Base-by-base conservation (phyloP, 35 echinoderm and acorn worm genomes). In the Apostichopus japonicus region DNA sequence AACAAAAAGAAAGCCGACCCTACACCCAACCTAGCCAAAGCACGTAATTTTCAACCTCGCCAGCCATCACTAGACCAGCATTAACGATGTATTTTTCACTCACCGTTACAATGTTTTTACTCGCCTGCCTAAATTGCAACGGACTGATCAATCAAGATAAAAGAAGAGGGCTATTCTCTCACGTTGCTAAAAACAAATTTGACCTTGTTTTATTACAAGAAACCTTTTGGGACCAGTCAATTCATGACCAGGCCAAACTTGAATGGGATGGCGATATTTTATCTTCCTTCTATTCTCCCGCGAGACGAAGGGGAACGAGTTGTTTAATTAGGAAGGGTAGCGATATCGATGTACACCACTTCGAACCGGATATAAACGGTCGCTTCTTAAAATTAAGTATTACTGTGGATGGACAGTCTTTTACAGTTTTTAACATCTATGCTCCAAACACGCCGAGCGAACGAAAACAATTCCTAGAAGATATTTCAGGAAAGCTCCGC, bases 91-190 rank as follows among this genome's bases (percentile, higher is more conserved):
- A 23, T 23, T 79, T 19, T 23, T 24, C 10, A 19, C 77, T 24
- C 5, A 79, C 5, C 21, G 19, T 67, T 4, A 16, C 53, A 25
- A 89, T 73, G 86, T 6, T 73, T 63, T 10, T 51, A 16, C 61
- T 89, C 4, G 86, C 86, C 22, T 14, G 54, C 27, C 59, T 89
- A 10, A 89, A 89, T 16, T 89, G 86, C 17, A 89, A 89, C 27
- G 86, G 86, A 10, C 13, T 89, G 44, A 17, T 89, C 0, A 89
- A 65, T 73, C 8, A 13, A 10, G 86, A 89, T 5, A 59, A 65
- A 73, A 89, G 86, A 65, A 89, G 15, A 17, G 7, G 13, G 21
- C n/a, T 19, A n/a, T 73, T 73, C 70, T 16, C 11, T 73, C 10
- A 16, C 10, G 11, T 73, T 22, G 16, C 6, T 6, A 73, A 6